Evolutionary conservation across 92 coral and sea anemone genomes (phyloP).

Genomic region (Umimayanthus kanabou): DNA sequence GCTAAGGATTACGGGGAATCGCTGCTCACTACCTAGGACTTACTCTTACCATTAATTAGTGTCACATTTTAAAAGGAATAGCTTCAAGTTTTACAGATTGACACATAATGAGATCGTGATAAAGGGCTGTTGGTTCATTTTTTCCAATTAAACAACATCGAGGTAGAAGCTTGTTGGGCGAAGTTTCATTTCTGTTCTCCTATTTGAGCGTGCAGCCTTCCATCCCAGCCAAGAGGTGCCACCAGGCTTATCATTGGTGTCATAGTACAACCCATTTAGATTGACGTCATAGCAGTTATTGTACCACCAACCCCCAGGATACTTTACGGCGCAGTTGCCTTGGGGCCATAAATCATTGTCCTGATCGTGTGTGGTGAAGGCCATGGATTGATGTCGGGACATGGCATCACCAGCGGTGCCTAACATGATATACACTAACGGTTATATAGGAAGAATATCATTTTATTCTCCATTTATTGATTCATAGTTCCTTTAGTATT

Average conservation of each 20-base stretch:
- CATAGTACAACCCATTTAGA: constrained; percentile 40
- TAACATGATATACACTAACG: not conserved
- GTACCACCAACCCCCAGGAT: constrained; percentile 52
- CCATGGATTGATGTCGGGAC: constrained; percentile 16
- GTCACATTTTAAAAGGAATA: too few relatives aligned
- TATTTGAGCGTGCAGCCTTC: constrained; percentile 16
- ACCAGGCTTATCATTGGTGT: not conserved
- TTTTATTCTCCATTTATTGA: not conserved
- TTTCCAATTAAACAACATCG: not conserved
- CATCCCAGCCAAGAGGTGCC: constrained; percentile 34
- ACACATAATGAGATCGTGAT: too few relatives aligned
- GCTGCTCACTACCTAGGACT: too few relatives aligned
- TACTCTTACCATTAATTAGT: too few relatives aligned
- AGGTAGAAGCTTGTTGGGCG: constrained; percentile 5
- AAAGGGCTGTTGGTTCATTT: too few relatives aligned
- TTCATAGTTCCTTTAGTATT: not conserved
- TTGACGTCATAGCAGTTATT: constrained; percentile 17
- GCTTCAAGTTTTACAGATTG: too few relatives aligned
- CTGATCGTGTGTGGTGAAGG: constrained; percentile 42
- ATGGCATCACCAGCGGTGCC: constrained; percentile 36
- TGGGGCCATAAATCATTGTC: constrained; percentile 35
- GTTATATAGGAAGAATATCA: not conserved
- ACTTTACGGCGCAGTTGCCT: constrained; percentile 37
- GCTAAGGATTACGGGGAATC: too few relatives aligned
- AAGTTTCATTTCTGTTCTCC: constrained; percentile 43